Percentiles rank a stretch among this genome's conserved stretches.
phyloP scores from a whole-genome alignment of 2,797 vertebrate species.

The Choloepus didactylus region DNA sequence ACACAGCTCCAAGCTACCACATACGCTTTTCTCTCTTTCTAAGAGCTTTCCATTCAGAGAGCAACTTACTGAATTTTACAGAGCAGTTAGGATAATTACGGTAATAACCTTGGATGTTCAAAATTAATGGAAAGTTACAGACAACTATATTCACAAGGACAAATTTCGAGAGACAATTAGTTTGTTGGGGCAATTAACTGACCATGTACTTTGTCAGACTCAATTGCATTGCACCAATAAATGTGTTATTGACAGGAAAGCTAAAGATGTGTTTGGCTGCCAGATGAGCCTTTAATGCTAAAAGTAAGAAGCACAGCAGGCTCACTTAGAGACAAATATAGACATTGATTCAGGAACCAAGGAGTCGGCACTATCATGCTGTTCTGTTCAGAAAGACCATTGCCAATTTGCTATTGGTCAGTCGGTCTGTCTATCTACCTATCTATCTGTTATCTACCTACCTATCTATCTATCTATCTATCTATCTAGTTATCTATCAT shows the following conservation, averaged over 20 bases:
- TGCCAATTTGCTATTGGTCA: not conserved
- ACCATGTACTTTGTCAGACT: not conserved
- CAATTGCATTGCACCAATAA: not conserved
- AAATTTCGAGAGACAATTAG: slow-evolving; percentile 13
- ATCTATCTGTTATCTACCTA: no score
- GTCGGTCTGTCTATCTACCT: no score
- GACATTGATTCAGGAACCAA: not conserved
- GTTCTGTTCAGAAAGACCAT: not conserved
- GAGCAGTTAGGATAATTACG: not conserved
- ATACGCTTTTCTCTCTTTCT: not conserved
- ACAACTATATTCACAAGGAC: not conserved
- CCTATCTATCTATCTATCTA: no score
- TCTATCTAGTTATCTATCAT: no score
- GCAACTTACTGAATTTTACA: slow-evolving; percentile 12
- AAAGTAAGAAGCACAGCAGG: not conserved
- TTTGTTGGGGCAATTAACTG: not conserved
- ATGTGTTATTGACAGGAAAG: not conserved
- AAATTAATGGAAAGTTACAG: slow-evolving; percentile 36
- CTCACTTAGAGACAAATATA: not conserved
- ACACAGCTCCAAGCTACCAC: no score
- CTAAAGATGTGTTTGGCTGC: not conserved
- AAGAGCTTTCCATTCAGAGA: not conserved
- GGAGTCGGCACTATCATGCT: rapidly evolving
- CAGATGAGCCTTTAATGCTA: not conserved
- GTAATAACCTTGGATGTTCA: not conserved